Evolutionary conservation across 2,113 vertebrate genomes (phyloP).

Genomic region (Gymnarchus niloticus): DNA sequence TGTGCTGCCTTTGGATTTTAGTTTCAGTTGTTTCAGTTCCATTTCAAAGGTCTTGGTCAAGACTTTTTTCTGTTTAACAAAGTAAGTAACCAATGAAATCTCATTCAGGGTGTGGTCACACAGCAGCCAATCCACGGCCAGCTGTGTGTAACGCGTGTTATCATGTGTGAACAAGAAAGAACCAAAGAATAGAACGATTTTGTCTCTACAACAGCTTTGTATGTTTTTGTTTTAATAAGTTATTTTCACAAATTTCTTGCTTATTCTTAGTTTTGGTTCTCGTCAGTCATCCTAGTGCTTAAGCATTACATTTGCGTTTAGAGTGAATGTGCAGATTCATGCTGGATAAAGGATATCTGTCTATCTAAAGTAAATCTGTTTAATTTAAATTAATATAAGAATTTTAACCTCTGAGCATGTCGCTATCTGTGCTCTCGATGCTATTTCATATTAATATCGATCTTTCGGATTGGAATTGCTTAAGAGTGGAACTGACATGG

Average conservation of each 20-base stretch:
- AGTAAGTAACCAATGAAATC: neutral
- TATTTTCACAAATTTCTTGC: neutral
- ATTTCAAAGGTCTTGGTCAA: neutral
- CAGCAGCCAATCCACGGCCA: neutral
- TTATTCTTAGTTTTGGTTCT: neutral
- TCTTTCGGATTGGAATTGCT: neutral
- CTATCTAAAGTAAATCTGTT: neutral
- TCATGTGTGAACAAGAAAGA: neutral
- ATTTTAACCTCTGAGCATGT: neutral
- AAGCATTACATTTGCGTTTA: neutral
- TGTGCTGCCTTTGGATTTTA: neutral
- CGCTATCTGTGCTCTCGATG: neutral
- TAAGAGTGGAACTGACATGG: neutral
- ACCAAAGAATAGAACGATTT: neutral
- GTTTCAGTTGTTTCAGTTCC: neutral
- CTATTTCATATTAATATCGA: conserved; percentile 6
- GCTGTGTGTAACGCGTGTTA: neutral
- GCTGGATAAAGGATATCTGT: no score
- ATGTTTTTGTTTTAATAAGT: neutral
- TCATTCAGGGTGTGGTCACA: neutral
- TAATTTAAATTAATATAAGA: neutral
- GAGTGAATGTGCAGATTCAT: neutral
- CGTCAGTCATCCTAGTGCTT: neutral
- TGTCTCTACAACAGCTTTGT: neutral
- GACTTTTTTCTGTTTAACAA: neutral